Conservation (phyloP, 2,113 vertebrate species). For the Uria lomvia region DNA sequence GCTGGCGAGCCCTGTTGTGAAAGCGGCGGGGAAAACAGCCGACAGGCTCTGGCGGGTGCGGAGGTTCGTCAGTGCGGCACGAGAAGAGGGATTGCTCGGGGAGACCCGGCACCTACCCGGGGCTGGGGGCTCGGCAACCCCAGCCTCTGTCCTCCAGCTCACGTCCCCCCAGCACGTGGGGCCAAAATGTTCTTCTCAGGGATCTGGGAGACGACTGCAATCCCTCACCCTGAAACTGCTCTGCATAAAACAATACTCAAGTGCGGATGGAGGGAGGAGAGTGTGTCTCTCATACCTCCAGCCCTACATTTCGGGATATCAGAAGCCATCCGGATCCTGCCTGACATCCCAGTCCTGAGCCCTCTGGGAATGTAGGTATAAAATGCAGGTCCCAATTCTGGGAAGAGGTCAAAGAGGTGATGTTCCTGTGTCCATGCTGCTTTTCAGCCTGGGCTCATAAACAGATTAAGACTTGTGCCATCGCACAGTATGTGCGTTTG, state of each 20-base stretch:
- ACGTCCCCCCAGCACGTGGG: fast-evolving
- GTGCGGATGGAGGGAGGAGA: not conserved
- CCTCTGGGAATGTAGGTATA: fast-evolving
- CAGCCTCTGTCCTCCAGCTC: not conserved
- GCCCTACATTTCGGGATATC: no score
- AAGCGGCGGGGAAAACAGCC: fast-evolving
- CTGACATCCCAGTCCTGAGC: not conserved
- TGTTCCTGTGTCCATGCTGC: fast-evolving
- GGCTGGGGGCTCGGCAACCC: not conserved
- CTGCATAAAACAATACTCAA: not conserved
- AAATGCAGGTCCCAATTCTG: not conserved
- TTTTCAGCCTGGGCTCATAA: not conserved
- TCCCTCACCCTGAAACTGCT: not conserved
- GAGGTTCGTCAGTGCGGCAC: fast-evolving
- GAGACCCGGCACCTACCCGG: fast-evolving
- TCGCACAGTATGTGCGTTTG: fast-evolving
- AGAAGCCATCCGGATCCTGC: not conserved
- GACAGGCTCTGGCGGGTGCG: fast-evolving
- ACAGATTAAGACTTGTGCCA: not conserved
- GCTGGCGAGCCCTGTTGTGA: not conserved
- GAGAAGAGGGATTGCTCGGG: not conserved
- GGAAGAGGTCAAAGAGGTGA: not conserved
- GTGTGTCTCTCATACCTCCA: fast-evolving
- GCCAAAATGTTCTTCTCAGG: not conserved
- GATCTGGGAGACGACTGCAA: not conserved